Evolutionary conservation across 1,140 invertebrate genomes (phyloP), one percentile per base, ranked within the genome.

Genomic region (Nomia melanderi): DNA sequence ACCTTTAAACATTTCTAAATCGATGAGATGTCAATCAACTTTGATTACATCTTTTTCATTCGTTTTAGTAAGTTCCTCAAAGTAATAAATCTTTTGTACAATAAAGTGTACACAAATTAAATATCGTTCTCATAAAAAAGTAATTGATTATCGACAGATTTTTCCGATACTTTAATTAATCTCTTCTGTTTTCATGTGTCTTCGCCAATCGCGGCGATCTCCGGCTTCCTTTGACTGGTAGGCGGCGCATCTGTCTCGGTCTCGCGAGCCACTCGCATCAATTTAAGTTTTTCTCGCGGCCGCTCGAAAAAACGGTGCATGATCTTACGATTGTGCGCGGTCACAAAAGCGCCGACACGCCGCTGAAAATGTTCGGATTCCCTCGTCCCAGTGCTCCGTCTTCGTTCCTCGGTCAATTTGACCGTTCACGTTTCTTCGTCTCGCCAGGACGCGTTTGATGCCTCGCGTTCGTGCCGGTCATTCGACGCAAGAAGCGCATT

Each of bases 321-420:
- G 90, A 91, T 91, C 90, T 88, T 89, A 88, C 86, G 90, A 92
- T 91, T 90, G 88, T 89, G 88, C 85, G 83, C 74, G 59, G 79
- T 86, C 86, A 88, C 90, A 91, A 91, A 83, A 90, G 90, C 80
- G 89, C 90, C 90, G 90, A 90, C 90, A 84, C 84, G 88, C 87
- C 84, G 85, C 85, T 90, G 89, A 86, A 90, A 90, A 89, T 83
- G 85, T 82, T 88, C 82, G 76, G 82, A 86, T 69, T 72, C 64
- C 81, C 67, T 59, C 64, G 72, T 85, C 80, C 79, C 80, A 74
- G 41, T 77, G 81, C 77, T 79, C 81, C 69, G 65, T 74, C 56
- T 44, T 72, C 36, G 41, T 47, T 59, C 54, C 64, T 77, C 74
- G 29, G 54, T 66, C 72, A 62, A 66, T 78, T 77, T 60, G 67